Conservation (phyloP, 2,113 vertebrate species). For the Vulpes vulpes region DNA sequence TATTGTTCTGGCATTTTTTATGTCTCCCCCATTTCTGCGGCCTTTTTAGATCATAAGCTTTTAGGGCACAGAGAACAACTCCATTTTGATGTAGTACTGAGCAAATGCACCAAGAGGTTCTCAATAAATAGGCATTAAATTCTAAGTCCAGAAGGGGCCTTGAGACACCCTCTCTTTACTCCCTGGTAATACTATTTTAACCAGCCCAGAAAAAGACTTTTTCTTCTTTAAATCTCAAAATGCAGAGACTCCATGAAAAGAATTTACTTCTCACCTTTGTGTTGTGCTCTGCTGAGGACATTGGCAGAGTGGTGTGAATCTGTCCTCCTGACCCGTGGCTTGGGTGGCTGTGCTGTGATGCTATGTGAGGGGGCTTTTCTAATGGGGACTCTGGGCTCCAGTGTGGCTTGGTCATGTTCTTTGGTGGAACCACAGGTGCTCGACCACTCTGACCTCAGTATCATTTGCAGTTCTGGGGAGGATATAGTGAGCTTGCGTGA, state of each 20-base stretch:
- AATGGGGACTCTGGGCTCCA: not conserved
- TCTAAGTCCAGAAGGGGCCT: constrained; percentile 58
- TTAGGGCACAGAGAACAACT: constrained; percentile 56
- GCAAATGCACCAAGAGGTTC: constrained; percentile 55
- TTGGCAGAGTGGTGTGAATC: not conserved
- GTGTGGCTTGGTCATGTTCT: not conserved
- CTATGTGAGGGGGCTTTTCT: too few species aligned
- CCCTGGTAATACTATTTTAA: not conserved
- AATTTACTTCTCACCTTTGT: not conserved
- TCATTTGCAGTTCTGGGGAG: not conserved
- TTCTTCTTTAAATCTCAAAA: constrained; percentile 43
- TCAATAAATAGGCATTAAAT: constrained; percentile 78
- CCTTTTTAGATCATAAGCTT: constrained; percentile 71
- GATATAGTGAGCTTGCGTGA: not conserved
- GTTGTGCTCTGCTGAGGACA: not conserved
- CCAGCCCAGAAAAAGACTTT: constrained; percentile 30
- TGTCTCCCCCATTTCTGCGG: constrained; percentile 54
- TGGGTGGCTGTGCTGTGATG: not conserved
- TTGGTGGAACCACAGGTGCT: not conserved
- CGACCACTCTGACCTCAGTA: not conserved
- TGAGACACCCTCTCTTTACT: constrained; percentile 49
- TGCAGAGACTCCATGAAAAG: not conserved
- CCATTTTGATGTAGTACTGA: constrained; percentile 63
- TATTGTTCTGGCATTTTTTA: constrained; percentile 68
- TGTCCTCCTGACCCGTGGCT: fast-evolving